Conservation (phyloP, 2,113 vertebrate species). For the Dasyurus viverrinus region DNA sequence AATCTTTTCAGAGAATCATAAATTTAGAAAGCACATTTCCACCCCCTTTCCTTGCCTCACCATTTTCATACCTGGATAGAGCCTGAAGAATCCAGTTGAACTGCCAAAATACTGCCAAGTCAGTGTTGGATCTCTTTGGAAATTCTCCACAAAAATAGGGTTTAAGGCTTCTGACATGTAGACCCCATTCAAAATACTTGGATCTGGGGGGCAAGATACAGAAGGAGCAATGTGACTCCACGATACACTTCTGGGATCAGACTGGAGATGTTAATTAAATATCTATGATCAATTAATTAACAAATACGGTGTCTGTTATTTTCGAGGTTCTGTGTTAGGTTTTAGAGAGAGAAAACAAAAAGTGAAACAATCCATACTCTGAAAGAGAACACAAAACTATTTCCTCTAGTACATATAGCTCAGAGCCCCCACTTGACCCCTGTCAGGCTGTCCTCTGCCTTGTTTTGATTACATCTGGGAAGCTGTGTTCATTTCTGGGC, state of each 20-base stretch:
- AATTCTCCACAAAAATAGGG: slow-evolving; percentile 94
- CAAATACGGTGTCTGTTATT: not conserved
- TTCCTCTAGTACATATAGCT: not conserved
- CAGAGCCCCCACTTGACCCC: not conserved
- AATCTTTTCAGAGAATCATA: not conserved
- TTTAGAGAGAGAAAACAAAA: not conserved
- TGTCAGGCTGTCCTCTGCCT: not conserved
- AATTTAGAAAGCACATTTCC: not conserved
- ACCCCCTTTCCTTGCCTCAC: not conserved
- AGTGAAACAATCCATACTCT: not conserved
- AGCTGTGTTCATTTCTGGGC: not conserved
- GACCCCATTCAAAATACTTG: slow-evolving; percentile 93
- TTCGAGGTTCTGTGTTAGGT: not conserved
- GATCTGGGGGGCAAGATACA: slow-evolving; percentile 82
- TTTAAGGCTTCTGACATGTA: slow-evolving; percentile 98
- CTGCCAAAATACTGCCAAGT: slow-evolving; percentile 99
- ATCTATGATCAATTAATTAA: not conserved
- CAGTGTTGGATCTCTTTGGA: slow-evolving; percentile 93
- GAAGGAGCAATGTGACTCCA: not conserved
- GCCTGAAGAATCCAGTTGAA: slow-evolving; percentile 95
- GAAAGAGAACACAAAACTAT: not conserved
- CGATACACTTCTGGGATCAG: not conserved
- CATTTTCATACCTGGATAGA: slow-evolving; percentile 92
- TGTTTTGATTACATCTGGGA: not conserved
- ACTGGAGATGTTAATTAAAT: not conserved